Percentiles rank a stretch among this genome's conserved stretches.
Conservation (phyloP, 2,797 vertebrate genomes). For the Oryzias sinensis region DNA sequence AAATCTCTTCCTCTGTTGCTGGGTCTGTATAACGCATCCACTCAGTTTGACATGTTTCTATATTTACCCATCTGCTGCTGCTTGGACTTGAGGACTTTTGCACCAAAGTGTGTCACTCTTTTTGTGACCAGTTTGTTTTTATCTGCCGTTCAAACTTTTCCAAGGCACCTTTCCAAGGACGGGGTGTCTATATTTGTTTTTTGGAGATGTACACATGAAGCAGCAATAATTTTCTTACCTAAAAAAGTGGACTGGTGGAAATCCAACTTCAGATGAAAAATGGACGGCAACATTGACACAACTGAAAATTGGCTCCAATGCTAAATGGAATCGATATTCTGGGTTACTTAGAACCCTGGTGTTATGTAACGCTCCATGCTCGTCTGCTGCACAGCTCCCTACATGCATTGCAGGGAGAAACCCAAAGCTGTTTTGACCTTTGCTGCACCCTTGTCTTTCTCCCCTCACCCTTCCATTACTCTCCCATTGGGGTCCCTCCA, state of each 20-base stretch:
- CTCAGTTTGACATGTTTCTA: conserved; percentile 20
- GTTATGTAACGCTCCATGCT: neutral
- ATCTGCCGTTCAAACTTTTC: conserved; percentile 12
- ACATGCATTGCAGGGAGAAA: neutral
- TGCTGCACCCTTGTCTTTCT: conserved; percentile 30
- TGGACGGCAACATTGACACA: no score
- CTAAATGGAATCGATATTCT: no score
- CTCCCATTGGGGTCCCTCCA: conserved; percentile 60
- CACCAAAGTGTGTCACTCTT: conserved; percentile 4
- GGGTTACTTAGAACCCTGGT: no score
- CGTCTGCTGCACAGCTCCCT: neutral
- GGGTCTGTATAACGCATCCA: conserved; percentile 3
- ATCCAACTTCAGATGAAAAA: no score
- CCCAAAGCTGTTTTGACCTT: conserved; percentile 37
- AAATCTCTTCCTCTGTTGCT: conserved; percentile 1
- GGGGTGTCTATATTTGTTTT: no score
- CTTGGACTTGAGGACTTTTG: conserved; percentile 5
- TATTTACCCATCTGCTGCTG: conserved; percentile 12
- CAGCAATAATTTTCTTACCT: no score
- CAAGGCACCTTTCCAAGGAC: no score
- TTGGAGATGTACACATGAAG: no score
- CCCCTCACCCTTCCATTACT: conserved; percentile 32
- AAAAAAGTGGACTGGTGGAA: no score
- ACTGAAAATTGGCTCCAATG: neutral
- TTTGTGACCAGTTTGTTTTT: conserved; percentile 3